Percentiles rank a stretch among this genome's conserved stretches.
Conservation (phyloP, 2,888 invertebrate genomes). For the Arctia plantaginis region DNA sequence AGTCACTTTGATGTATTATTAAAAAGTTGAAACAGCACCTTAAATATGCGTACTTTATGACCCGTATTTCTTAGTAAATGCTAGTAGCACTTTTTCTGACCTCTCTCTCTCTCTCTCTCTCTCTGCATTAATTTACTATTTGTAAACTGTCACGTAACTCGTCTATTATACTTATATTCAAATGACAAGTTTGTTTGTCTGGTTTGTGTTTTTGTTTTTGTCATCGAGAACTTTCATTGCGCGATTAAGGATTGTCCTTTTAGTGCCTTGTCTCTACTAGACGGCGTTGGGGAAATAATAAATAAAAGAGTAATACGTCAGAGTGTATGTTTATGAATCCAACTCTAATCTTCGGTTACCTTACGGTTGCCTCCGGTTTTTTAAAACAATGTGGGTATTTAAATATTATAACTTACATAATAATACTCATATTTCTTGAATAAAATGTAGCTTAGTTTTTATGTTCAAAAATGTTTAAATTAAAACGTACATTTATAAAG, state of each 20-base stretch:
- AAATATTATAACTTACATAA: neutral
- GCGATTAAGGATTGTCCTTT: neutral
- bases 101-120: no score
- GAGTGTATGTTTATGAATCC: neutral
- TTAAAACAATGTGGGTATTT: neutral
- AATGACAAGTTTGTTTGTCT: neutral
- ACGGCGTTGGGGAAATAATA: neutral
- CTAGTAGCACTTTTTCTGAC: no score
- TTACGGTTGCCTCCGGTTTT: neutral
- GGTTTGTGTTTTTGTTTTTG: no score
- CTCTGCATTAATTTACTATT: neutral
- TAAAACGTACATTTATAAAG: slow-evolving; percentile 1
- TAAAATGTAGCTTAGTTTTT: neutral
- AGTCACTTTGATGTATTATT: neutral
- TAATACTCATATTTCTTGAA: neutral
- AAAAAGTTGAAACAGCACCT: neutral
- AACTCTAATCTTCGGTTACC: neutral
- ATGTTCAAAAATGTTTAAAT: slow-evolving; percentile 1
- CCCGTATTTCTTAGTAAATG: neutral
- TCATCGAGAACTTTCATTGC: neutral
- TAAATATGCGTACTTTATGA: neutral
- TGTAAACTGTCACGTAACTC: neutral
- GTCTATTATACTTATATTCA: neutral
- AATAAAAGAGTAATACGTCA: no score
- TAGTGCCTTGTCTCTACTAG: no score